Base-by-base conservation (phyloP, 2,797 vertebrate genomes). In the Hoplostethus atlanticus region DNA sequence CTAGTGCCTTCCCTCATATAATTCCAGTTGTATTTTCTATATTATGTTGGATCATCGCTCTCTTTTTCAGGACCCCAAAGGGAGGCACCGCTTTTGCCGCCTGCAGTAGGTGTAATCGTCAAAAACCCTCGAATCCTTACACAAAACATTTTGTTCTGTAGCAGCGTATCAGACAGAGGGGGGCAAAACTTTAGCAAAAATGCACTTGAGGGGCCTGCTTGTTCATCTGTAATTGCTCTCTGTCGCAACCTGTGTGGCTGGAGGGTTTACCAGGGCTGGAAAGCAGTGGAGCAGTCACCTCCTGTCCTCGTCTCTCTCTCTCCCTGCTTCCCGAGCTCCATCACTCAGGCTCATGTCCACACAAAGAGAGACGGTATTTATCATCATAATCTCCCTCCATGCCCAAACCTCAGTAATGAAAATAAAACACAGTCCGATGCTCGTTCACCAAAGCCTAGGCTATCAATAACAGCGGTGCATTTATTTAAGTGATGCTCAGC, bases 321-420 rank as follows among this genome's bases (percentile, higher is more conserved):
- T 21, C 21, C 21, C 21, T 63, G 79, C 73, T 84, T 90, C 72
- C 47, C 63, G 57, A 69, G 68, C 77, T 69, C 73, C 81, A 89
- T 92, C 89, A 87, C 80, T 88, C 87, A 90, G 65, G 52, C 79
- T 79, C 55, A 74, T 75, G 76, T 76, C 30, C 30, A 47, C 31
- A 51, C 64, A 40, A 47, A 15, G 31, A 71, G 71, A 75, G 70
- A 61, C 58, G 71, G 59, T 84, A 87, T 90, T 89, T 87, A 89
- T 90, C 71, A 87, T 79, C 64, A 54, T 53, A 78, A 80, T 78
- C 68, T 71, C 68, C 73, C 69, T 76, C 77, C 42, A 73, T 73
- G 53, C 84, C 77, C 81, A 79, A 76, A 68, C 77, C 48, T 34
- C 76, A 61, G 55, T 75, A 74, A 84, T 87, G 77, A 74, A 84